A percentile compares a stretch with the other conserved stretches of the same genome.
phyloP scores from a whole-genome alignment of 2,797 vertebrate genomes.

The Alcedo atthis region DNA sequence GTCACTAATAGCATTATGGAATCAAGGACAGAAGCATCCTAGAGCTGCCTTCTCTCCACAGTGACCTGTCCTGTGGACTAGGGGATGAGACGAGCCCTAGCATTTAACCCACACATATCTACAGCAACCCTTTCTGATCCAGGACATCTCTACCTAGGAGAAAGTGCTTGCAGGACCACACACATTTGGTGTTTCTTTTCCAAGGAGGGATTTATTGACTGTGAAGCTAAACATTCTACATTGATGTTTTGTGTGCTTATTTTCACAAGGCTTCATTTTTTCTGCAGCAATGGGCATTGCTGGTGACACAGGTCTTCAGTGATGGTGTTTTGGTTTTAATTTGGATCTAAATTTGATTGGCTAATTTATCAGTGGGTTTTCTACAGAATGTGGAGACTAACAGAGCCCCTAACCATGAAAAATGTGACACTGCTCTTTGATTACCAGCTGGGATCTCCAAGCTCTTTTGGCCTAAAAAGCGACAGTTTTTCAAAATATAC shows the following conservation, averaged over 20 bases:
- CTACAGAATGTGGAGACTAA: slow-evolving; percentile 11
- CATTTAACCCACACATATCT: background rate
- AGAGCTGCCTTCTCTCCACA: background rate
- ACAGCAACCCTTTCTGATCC: background rate
- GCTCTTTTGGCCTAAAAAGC: slow-evolving; percentile 36
- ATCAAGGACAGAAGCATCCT: background rate
- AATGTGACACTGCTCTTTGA: slow-evolving; percentile 38
- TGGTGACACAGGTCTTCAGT: background rate
- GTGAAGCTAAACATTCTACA: background rate
- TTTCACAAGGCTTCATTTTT: slow-evolving; percentile 15
- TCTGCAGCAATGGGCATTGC: background rate
- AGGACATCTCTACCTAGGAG: background rate
- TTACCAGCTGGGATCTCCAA: slow-evolving; percentile 36
- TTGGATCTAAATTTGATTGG: slow-evolving; percentile 50
- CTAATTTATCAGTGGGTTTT: slow-evolving; percentile 39
- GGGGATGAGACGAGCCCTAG: background rate
- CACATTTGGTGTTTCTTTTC: background rate
- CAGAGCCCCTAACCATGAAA: slow-evolving; percentile 44
- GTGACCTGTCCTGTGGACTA: background rate
- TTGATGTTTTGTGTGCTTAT: background rate
- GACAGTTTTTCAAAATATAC: slow-evolving; percentile 59
- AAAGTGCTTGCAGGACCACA: background rate
- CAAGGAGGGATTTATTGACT: background rate
- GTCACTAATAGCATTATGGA: background rate
- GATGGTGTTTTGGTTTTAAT: background rate